These are phyloP conservation scores for Camponotus pennsylvanicus DNA, from an alignment of 1,140 invertebrate genomes.

Conservation along the genomic window DNA sequence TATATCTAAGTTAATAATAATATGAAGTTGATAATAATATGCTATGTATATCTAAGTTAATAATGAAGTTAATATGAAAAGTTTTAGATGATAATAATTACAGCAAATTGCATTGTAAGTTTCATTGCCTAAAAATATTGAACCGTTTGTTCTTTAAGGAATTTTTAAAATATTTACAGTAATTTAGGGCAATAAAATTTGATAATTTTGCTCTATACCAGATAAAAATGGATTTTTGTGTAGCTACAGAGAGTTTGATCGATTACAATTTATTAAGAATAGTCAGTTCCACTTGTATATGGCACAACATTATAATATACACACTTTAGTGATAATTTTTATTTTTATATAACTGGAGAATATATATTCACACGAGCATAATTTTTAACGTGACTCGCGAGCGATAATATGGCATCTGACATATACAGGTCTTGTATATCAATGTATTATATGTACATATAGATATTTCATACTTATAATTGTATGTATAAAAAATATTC, in stretches of 20 bases:
- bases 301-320: conserved; percentile 26
- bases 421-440: conserved; percentile 27
- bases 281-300: conserved; percentile 35
- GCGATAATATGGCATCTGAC: conserved; percentile 26
- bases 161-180: conserved; percentile 10
- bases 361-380: conserved; percentile 34
- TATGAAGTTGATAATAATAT: neutral
- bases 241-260: neutral
- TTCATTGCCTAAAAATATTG: conserved; percentile 4
- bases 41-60: neutral
- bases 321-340: conserved; percentile 64
- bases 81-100: conserved; percentile 17
- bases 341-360: conserved; percentile 69
- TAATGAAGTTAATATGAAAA: conserved; percentile 1
- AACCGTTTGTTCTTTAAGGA: neutral
- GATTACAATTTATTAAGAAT: conserved; percentile 22
- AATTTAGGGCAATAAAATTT: neutral
- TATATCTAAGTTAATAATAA: neutral
- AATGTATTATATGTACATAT: conserved; percentile 69
- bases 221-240: conserved; percentile 15
- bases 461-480: conserved; percentile 65
- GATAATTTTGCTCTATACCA: conserved; percentile 16
- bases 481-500: conserved; percentile 68
- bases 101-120: neutral
- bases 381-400: conserved; percentile 41